Conservation (phyloP, 2,113 vertebrate genomes). For the Ahaetulla prasina region DNA sequence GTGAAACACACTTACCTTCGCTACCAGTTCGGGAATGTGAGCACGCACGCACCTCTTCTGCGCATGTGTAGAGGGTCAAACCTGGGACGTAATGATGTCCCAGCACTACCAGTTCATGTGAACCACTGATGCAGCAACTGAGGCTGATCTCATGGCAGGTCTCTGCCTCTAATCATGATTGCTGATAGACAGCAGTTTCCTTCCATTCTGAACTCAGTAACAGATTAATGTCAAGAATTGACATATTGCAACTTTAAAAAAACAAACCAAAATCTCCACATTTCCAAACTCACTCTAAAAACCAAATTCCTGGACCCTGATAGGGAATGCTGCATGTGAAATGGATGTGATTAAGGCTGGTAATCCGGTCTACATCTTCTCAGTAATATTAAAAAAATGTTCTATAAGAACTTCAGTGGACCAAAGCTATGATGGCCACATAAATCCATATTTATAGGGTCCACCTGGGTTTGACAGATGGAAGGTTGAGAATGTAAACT, state of each 20-base stretch:
- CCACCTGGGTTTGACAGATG: background rate
- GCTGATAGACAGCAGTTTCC: background rate
- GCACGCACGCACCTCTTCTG: no score
- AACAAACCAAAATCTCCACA: background rate
- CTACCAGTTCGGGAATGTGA: no score
- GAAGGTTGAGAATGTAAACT: background rate
- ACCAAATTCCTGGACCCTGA: background rate
- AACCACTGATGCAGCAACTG: no score
- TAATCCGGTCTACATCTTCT: background rate
- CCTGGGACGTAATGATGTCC: no score
- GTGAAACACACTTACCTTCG: no score
- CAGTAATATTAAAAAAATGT: background rate
- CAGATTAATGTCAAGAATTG: background rate
- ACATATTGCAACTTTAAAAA: background rate
- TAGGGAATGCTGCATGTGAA: background rate
- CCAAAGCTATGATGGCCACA: background rate
- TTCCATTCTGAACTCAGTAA: background rate
- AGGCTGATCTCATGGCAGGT: background rate
- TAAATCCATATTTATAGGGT: background rate
- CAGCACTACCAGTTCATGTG: no score
- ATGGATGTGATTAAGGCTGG: background rate
- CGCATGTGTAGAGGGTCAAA: no score
- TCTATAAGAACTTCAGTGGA: background rate
- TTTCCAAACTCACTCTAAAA: background rate
- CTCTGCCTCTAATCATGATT: background rate